These are phyloP conservation scores for Podiceps cristatus DNA, from an alignment of 2,113 vertebrate genomes.

Conservation along the genomic window DNA sequence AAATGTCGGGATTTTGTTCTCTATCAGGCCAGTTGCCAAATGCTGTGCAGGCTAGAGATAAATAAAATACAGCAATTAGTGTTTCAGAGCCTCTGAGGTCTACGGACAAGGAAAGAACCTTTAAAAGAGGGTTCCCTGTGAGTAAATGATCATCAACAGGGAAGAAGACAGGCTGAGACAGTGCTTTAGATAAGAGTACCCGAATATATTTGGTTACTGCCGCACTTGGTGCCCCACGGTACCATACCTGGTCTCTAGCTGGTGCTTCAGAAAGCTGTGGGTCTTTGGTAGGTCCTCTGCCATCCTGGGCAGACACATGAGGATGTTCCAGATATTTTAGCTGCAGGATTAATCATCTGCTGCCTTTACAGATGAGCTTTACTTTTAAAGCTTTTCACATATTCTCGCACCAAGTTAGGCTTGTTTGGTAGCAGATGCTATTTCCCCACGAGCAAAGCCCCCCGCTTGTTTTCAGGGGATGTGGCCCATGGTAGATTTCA, in stretches of 20 bases:
- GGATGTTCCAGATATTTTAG: not conserved
- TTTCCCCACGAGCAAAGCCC: not conserved
- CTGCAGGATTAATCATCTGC: not conserved
- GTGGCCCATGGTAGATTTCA: not conserved
- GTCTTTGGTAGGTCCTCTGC: not conserved
- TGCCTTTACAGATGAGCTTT: not conserved
- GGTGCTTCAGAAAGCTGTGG: not conserved
- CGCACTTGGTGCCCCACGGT: not conserved
- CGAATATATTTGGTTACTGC: not conserved
- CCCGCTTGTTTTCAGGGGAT: not conserved
- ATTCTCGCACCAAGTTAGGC: not conserved
- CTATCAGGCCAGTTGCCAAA: not conserved
- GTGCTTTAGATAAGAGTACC: not conserved
- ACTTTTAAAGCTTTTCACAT: not conserved
- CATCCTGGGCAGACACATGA: not conserved
- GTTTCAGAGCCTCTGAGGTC: not conserved
- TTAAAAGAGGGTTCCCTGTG: not conserved
- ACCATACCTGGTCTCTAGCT: not conserved
- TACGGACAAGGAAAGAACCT: not conserved
- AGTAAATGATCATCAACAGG: not conserved
- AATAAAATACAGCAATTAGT: not conserved
- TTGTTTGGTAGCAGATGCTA: not conserved
- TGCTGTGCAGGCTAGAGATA: not conserved
- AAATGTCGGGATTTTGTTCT: not conserved
- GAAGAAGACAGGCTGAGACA: not conserved